These are phyloP conservation scores for Carettochelys insculpta DNA, from an alignment of 2,113 vertebrate species.

Conservation along the genomic window DNA sequence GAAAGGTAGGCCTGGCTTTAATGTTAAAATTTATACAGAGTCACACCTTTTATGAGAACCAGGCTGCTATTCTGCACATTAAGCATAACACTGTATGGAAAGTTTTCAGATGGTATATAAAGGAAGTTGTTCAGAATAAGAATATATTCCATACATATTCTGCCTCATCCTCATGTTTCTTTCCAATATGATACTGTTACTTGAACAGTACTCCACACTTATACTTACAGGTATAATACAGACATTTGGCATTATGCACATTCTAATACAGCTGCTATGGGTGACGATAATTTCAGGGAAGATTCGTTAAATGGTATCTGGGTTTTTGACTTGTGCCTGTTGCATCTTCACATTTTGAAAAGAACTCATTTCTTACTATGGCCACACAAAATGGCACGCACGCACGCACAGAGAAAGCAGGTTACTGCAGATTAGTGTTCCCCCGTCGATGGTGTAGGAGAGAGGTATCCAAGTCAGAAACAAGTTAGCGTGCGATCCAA, in stretches of 20 bases:
- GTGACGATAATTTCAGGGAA: neutral
- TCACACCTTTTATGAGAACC: neutral
- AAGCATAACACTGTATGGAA: neutral
- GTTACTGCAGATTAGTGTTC: neutral
- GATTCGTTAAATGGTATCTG: neutral
- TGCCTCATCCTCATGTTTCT: neutral
- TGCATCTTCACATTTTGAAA: neutral
- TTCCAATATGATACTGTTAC: neutral
- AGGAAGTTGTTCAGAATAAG: neutral
- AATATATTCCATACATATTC: neutral
- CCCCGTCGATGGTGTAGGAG: neutral
- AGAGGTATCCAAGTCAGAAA: neutral
- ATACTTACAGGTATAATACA: neutral
- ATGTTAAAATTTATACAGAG: neutral
- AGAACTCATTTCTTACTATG: neutral
- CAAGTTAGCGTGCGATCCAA: accelerated
- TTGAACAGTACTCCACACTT: neutral
- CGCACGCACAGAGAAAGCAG: neutral
- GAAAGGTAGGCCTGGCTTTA: neutral
- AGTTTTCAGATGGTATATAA: neutral
- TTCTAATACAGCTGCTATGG: neutral
- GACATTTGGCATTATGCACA: neutral
- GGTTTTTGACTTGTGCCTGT: neutral
- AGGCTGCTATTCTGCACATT: neutral
- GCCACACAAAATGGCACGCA: neutral